Percentiles rank a stretch among this genome's conserved stretches.
Evolutionary conservation across 2,888 invertebrate genomes (phyloP).

Genomic region (Nephrotoma guestfalica): DNA sequence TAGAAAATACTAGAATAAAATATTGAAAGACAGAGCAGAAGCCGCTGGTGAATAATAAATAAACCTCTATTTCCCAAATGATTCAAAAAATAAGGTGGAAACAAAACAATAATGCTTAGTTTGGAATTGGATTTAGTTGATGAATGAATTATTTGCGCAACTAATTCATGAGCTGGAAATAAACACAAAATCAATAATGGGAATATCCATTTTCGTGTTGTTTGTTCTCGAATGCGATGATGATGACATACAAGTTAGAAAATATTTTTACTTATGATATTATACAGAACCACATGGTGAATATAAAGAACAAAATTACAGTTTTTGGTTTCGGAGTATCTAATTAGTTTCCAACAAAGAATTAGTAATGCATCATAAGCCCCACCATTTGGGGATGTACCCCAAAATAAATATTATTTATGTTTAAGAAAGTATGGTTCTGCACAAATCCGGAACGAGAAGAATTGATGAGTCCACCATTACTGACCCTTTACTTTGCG

Average conservation of each 20-base stretch:
- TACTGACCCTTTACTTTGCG: no score
- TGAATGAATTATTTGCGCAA: background rate
- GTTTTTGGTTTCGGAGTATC: no score
- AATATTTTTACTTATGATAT: background rate
- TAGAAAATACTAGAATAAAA: background rate
- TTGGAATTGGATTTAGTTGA: background rate
- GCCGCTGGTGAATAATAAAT: background rate
- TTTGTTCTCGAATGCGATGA: background rate
- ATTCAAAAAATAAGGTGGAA: background rate
- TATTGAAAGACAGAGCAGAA: background rate
- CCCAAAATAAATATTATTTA: no score
- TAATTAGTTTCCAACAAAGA: no score
- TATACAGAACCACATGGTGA: background rate
- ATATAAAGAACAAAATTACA: no score
- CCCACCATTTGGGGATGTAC: no score
- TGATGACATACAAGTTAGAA: background rate
- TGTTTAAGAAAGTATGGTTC: no score
- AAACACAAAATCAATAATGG: background rate
- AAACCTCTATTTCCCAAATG: background rate
- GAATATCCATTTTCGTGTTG: background rate
- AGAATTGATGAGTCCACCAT: no score
- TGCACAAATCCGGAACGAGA: no score
- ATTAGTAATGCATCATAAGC: no score
- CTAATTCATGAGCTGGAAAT: background rate
- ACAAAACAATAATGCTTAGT: background rate